Evolutionary conservation across 2,888 invertebrate genomes (phyloP).

Genomic region (Sesamia inferens): DNA sequence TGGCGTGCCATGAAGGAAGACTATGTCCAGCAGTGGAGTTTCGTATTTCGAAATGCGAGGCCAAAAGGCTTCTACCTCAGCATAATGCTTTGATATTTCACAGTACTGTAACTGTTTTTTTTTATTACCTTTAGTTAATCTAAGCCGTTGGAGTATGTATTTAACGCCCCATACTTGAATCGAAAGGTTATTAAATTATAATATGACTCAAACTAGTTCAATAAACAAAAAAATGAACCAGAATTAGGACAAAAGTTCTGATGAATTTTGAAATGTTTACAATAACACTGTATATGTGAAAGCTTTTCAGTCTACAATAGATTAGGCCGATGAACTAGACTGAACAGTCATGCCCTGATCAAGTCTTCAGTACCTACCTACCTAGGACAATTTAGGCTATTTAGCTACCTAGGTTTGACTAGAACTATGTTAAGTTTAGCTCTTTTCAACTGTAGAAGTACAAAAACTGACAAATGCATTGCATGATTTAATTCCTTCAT

Average conservation of each 20-base stretch:
- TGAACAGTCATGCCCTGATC: slow-evolving; percentile 4
- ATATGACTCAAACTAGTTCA: neutral
- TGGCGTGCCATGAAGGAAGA: no score
- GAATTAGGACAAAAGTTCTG: neutral
- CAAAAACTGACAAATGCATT: neutral
- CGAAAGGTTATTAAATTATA: neutral
- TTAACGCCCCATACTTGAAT: neutral
- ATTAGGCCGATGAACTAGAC: slow-evolving; percentile 10
- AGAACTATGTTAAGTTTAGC: neutral
- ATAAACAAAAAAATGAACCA: neutral
- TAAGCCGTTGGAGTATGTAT: neutral
- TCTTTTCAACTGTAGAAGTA: neutral
- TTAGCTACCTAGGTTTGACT: neutral
- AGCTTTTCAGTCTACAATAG: slow-evolving; percentile 11
- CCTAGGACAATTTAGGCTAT: neutral
- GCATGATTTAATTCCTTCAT: no score
- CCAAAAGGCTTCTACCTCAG: no score
- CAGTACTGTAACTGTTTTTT: no score
- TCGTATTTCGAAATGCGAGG: no score
- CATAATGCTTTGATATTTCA: no score
- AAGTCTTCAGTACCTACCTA: neutral
- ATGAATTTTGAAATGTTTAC: slow-evolving; percentile 16
- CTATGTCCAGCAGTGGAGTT: no score
- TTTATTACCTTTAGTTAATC: no score
- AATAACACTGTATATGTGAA: neutral